Evolutionary conservation across 1,140 invertebrate species (phyloP), one percentile per base, ranked within the genome.

Genomic region (Ooceraea biroi): DNA sequence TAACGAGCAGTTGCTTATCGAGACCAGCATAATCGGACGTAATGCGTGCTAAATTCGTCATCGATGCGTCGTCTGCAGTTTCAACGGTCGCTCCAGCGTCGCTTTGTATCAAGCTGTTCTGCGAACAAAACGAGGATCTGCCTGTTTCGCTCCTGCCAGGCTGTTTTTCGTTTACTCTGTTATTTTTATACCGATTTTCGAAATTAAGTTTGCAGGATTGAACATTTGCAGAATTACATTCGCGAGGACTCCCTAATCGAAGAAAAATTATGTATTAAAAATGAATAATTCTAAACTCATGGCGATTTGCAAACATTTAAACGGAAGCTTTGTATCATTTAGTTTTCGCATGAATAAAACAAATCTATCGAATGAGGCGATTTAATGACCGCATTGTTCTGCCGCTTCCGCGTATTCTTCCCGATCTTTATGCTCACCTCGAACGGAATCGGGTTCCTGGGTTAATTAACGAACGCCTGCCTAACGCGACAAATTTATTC

Each of bases 1-100:
- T 69, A 80, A 80, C 41, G 50, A 71, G 50, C 36, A 36, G 36
- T 58, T 71, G 41, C 25, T 69, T 78, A 78, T 80, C 22, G 65
- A 57, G 30, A 69, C 11, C n/a, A 22, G 4, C 25, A 8, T 80
- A 80, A 80, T 80, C 50, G 27, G 12, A 22, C 41, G 3, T 58
- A 80, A 69, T 71, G 12, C 17, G 12, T 30, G 69, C 7, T 46
- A 46, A 46, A 30, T 58, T 41, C 22, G 1, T 69, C 36, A 27
- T 46, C 41, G 72, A 61, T 78, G n/a, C 36, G 2, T 36, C 25
- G 25, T 69, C 36, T 19, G 11, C 25, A 57, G 27, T 27, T 78
- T 57, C 22, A 44, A 22, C 5, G 0, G 27, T 27, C 8, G 19
- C 22, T 41, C 19, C 19, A 10, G 36, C 14, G 22, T 3, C 5